Conservation (phyloP, 2,113 vertebrate genomes). For the Anseranas semipalmata region DNA sequence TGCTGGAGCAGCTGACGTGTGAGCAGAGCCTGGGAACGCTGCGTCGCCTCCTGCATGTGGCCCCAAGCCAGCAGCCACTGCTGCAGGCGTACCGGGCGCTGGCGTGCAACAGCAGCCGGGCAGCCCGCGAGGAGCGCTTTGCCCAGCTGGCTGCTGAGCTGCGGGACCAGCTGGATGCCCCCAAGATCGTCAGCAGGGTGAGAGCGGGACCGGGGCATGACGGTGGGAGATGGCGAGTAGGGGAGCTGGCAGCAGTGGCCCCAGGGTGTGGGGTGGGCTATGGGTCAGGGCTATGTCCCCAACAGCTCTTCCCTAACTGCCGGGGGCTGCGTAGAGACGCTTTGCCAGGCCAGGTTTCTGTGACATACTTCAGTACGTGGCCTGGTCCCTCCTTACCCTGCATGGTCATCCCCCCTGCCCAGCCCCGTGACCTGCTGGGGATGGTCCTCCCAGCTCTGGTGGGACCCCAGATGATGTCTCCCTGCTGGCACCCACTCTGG, state of each 20-base stretch:
- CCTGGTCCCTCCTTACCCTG: background rate
- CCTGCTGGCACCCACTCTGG: accelerated
- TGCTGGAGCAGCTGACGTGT: conserved; percentile 87
- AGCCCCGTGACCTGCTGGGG: background rate
- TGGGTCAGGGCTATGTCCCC: background rate
- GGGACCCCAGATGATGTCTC: background rate
- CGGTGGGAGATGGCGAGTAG: background rate
- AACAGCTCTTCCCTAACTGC: background rate
- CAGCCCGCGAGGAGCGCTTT: conserved; percentile 77
- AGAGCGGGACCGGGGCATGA: background rate
- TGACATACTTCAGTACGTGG: background rate
- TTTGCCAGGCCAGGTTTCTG: background rate
- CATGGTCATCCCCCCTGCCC: accelerated
- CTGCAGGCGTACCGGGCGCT: conserved; percentile 75
- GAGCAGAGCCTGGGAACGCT: conserved; percentile 70
- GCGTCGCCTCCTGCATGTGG: conserved; percentile 75
- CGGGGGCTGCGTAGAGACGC: accelerated
- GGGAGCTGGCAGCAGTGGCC: background rate
- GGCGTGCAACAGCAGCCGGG: conserved; percentile 75
- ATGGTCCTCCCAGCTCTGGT: background rate
- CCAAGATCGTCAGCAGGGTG: conserved; percentile 83
- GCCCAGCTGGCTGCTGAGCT: conserved; percentile 82
- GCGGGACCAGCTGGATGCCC: conserved; percentile 83
- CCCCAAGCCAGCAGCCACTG: conserved; percentile 68
- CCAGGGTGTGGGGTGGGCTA: background rate